phyloP scores from a whole-genome alignment of 92 coral and sea anemone genomes.

The Zoanthus sansibaricus region DNA sequence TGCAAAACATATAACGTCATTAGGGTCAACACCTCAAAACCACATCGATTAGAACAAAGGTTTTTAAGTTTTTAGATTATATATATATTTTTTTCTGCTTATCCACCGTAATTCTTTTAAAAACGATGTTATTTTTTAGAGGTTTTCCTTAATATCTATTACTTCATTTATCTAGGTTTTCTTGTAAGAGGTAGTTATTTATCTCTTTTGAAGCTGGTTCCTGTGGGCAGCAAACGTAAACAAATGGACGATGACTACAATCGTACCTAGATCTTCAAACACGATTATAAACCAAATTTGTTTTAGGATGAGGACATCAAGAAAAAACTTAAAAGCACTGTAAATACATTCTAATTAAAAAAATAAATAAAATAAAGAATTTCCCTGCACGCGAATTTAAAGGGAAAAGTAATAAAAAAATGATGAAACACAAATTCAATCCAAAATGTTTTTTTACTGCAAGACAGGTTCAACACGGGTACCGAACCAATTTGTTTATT shows the following conservation, averaged over 20 bases:
- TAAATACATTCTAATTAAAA: too few relatives aligned
- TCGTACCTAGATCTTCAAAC: neutral
- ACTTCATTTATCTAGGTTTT: neutral
- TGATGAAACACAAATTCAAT: too few relatives aligned
- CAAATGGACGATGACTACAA: neutral
- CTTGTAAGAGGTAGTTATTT: neutral
- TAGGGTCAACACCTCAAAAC: neutral
- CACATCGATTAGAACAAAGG: neutral
- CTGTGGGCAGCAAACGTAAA: neutral
- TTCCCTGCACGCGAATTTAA: too few relatives aligned
- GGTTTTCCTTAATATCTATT: neutral
- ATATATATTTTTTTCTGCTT: neutral
- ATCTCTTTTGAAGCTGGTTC: neutral
- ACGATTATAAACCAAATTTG: neutral
- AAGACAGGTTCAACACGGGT: too few relatives aligned
- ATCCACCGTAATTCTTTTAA: neutral
- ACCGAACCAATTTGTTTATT: too few relatives aligned
- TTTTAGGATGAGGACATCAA: too few relatives aligned
- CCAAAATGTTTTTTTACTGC: too few relatives aligned
- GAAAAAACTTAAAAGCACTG: too few relatives aligned
- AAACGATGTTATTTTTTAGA: neutral
- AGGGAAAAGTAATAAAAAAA: too few relatives aligned
- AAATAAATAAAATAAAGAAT: too few relatives aligned
- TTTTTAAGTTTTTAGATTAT: neutral
- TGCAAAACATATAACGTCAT: slow-evolving; percentile 49